Evolutionary conservation across 92 coral and sea anemone species (phyloP).

Genomic region (Desmophyllum pertusum): DNA sequence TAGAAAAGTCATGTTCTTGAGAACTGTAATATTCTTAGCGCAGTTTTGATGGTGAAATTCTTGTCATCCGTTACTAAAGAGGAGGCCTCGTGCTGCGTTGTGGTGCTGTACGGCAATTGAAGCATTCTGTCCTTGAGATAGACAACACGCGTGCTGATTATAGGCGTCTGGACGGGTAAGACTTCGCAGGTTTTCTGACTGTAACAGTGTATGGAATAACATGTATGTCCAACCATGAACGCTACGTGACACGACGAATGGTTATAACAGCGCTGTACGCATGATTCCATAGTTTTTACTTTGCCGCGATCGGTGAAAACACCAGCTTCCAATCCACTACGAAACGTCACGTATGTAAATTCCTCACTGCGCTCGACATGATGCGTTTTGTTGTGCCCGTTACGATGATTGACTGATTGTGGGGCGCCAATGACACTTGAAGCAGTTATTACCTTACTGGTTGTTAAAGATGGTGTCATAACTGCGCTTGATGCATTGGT

Average conservation of each 20-base stretch:
- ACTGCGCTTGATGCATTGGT: not conserved
- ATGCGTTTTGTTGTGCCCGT: not conserved
- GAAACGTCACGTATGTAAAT: conserved; percentile 76
- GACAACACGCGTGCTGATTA: conserved; percentile 71
- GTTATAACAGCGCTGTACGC: conserved; percentile 68
- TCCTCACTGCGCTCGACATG: conserved; percentile 43
- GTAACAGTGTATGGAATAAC: conserved; percentile 90
- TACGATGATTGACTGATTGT: not conserved
- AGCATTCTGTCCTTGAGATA: conserved; percentile 72
- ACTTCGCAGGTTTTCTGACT: conserved; percentile 86
- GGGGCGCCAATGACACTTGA: not conserved
- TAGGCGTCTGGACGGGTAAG: conserved; percentile 68
- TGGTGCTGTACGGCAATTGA: conserved; percentile 52
- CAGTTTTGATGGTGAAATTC: conserved; percentile 51
- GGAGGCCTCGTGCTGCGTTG: conserved; percentile 15
- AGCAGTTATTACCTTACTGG: not conserved
- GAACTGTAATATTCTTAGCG: conserved; percentile 61
- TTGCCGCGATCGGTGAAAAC: conserved; percentile 72
- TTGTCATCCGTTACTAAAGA: not conserved
- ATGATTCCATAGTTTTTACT: conserved; percentile 70
- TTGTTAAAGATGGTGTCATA: not conserved
- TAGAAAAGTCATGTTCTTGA: conserved; percentile 82
- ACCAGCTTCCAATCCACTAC: conserved; percentile 77
- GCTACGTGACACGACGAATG: conserved; percentile 81
- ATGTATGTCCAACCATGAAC: conserved; percentile 70